These are phyloP conservation scores for Melieria picta DNA, from an alignment of 2,888 invertebrate genomes.

Conservation along the genomic window DNA sequence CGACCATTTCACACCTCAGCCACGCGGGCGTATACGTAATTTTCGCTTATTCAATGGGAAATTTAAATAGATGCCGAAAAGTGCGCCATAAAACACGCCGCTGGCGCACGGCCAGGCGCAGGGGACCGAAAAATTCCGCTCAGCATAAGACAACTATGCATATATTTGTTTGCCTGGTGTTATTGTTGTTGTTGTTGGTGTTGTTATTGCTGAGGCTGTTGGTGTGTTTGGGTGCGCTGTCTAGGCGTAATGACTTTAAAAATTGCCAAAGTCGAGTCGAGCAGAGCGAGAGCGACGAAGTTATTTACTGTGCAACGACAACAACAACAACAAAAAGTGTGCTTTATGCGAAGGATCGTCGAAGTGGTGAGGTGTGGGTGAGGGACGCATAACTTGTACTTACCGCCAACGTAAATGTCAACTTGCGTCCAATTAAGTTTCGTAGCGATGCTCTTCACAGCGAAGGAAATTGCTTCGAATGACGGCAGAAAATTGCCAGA, in stretches of 20 bases:
- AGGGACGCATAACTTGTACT: conserved; percentile 46
- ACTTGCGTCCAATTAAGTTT: conserved; percentile 67
- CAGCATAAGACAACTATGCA: background rate
- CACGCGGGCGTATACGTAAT: conserved; percentile 10
- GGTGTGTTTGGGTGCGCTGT: too few species aligned
- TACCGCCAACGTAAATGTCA: conserved; percentile 66
- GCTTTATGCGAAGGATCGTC: background rate
- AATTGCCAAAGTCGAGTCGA: too few species aligned
- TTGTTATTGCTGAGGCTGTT: too few species aligned
- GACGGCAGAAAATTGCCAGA: conserved; percentile 66
- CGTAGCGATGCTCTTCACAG: conserved; percentile 64
- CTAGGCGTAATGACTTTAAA: too few species aligned
- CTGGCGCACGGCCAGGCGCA: too few species aligned
- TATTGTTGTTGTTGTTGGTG: too few species aligned
- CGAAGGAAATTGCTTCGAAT: conserved; percentile 65
- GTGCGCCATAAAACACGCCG: too few species aligned
- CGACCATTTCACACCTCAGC: background rate
- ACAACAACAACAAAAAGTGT: conserved; percentile 2
- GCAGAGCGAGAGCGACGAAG: background rate
- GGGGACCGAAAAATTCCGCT: too few species aligned
- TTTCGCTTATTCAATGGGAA: too few species aligned
- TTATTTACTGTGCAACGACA: too few species aligned
- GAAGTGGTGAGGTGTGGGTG: conserved; percentile 15
- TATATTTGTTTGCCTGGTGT: background rate
- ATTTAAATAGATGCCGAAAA: too few species aligned